Conservation (phyloP, 23 tunicate species). For the Oikopleura albicans region DNA sequence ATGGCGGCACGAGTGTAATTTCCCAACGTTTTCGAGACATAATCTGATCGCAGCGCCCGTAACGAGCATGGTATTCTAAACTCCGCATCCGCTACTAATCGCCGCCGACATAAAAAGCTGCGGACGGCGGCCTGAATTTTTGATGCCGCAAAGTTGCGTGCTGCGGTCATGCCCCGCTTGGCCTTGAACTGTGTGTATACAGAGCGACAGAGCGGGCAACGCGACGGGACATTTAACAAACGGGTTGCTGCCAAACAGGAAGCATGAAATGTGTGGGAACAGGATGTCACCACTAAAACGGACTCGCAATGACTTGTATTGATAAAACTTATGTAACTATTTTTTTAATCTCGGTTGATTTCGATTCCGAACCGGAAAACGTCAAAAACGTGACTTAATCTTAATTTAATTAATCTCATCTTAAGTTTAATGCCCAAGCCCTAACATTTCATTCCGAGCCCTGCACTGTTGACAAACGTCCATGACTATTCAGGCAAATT, state of each 20-base stretch:
- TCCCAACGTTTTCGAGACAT: neutral
- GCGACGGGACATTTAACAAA: no score
- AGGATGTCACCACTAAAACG: neutral
- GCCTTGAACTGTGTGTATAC: neutral
- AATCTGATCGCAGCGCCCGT: neutral
- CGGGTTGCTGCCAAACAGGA: neutral
- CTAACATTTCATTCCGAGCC: no score
- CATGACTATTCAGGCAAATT: neutral
- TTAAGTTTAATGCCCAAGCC: no score
- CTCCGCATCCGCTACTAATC: neutral
- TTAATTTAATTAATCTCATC: no score
- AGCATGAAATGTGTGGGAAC: neutral
- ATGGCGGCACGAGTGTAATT: neutral
- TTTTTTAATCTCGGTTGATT: no score
- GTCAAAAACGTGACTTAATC: no score
- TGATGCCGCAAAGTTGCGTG: neutral
- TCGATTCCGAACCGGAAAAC: no score
- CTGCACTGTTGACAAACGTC: neutral
- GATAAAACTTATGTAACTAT: no score
- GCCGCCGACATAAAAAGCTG: neutral
- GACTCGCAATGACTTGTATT: no score
- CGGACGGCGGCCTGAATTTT: neutral
- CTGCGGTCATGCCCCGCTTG: neutral
- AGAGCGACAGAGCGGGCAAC: neutral
- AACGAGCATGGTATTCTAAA: neutral